A percentile compares a stretch with the other conserved stretches of the same genome.
Evolutionary conservation across 1,140 invertebrate genomes (phyloP).

Genomic region (Lamellibrachia luymesi): DNA sequence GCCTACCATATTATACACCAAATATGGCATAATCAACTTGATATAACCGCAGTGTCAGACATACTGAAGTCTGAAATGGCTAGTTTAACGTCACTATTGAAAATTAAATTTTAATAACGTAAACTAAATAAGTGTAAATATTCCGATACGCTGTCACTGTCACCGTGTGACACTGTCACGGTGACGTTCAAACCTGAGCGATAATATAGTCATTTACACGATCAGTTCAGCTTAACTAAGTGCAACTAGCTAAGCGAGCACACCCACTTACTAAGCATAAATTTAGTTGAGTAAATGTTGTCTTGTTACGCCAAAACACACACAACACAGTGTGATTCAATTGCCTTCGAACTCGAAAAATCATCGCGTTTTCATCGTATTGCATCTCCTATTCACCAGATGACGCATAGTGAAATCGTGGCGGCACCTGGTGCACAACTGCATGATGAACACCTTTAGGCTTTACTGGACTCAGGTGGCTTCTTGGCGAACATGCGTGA

Average conservation of each 20-base stretch:
- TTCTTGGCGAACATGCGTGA: not conserved
- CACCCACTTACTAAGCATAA: not conserved
- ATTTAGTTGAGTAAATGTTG: not conserved
- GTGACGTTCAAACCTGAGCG: not conserved
- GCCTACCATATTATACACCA: no score
- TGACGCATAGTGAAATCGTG: not conserved
- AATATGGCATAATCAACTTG: no score
- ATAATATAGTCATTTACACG: not conserved
- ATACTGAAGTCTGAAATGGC: no score
- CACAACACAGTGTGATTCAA: not conserved
- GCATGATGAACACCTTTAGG: not conserved
- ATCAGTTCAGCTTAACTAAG: not conserved
- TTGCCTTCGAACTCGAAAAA: no score
- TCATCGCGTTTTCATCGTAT: not conserved
- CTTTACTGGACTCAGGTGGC: not conserved
- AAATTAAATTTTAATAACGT: no score
- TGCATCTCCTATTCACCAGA: not conserved
- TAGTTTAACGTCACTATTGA: no score
- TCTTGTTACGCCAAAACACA: not conserved
- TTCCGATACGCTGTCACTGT: no score
- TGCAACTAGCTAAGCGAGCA: not conserved
- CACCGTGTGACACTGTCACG: no score
- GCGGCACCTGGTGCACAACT: not conserved
- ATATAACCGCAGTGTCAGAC: no score
- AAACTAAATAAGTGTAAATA: no score